Evolutionary conservation across 2,888 invertebrate species (phyloP).

Genomic region (Zaprionus lineosus): DNA sequence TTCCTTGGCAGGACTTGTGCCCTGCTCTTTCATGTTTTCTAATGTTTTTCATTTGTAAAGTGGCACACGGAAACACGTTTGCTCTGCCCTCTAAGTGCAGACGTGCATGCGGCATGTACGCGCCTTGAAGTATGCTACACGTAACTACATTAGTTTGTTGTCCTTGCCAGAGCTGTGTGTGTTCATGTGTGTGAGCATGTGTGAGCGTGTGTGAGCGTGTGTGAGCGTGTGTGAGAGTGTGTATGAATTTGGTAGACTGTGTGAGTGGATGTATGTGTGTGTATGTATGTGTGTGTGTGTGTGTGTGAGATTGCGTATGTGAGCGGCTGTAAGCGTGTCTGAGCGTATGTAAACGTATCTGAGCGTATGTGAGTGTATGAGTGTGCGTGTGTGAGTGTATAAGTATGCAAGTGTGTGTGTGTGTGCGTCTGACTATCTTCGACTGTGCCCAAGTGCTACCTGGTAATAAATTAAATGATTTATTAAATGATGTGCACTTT

Average conservation of each 20-base stretch:
- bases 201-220: not conserved
- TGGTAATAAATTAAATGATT: constrained; percentile 70
- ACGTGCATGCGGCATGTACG: constrained; percentile 42
- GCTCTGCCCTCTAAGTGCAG: constrained; percentile 26
- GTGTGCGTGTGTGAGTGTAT: not conserved
- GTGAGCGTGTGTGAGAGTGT: not conserved
- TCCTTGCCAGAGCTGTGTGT: no score
- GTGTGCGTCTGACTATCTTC: constrained; percentile 1
- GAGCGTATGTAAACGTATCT: not conserved
- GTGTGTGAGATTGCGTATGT: not conserved
- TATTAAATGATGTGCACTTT: constrained; percentile 66
- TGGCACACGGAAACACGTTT: constrained; percentile 35
- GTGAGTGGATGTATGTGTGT: not conserved
- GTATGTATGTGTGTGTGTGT: not conserved
- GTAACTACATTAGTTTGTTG: not conserved
- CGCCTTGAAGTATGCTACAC: constrained; percentile 37
- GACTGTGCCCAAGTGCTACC: constrained; percentile 8
- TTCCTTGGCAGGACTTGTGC: no score
- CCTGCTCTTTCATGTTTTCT: constrained; percentile 12
- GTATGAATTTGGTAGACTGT: not conserved
- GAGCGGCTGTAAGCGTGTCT: not conserved
- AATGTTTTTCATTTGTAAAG: constrained; percentile 57
- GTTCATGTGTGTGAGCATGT: not conserved
- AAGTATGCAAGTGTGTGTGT: not conserved
- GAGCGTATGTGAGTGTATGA: not conserved